phyloP scores from a whole-genome alignment of 2,797 vertebrate genomes.

The Myiotriccus ornatus region DNA sequence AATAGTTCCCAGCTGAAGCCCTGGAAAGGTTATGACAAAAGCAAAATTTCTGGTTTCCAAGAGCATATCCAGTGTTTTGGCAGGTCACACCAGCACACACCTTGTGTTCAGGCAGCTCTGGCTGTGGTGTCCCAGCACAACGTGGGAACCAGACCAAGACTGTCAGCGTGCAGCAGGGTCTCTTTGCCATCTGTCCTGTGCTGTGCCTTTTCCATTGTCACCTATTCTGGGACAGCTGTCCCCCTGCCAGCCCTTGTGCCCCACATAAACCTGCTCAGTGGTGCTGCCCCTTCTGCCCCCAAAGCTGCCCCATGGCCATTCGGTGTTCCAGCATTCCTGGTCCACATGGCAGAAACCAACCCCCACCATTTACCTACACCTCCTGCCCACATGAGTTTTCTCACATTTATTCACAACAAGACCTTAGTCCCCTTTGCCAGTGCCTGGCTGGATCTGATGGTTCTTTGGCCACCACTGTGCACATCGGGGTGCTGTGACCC shows the following conservation, averaged over 20 bases:
- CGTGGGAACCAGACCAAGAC: not conserved
- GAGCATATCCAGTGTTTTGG: not conserved
- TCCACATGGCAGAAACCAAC: not conserved
- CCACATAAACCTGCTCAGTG: not conserved
- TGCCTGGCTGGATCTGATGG: not conserved
- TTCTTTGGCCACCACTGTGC: not conserved
- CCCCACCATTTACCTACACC: not conserved
- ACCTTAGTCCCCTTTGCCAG: not conserved
- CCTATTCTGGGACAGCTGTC: not conserved
- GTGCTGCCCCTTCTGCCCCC: not conserved
- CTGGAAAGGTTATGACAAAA: not conserved
- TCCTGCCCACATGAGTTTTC: not conserved
- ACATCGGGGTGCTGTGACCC: not conserved
- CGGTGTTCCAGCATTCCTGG: not conserved
- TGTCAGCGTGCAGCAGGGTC: not conserved
- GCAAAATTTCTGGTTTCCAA: not conserved
- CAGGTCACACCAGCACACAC: not conserved
- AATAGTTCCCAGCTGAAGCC: not conserved
- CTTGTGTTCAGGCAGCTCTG: not conserved
- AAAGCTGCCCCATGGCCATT: fast-evolving
- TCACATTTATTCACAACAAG: not conserved
- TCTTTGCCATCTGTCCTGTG: not conserved
- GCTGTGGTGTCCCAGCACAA: not conserved
- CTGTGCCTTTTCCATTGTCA: not conserved
- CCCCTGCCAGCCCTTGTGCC: not conserved